Evolutionary conservation across 2,888 invertebrate genomes (phyloP), one percentile per base, ranked within the genome.

Genomic region (Colostygia pectinataria): DNA sequence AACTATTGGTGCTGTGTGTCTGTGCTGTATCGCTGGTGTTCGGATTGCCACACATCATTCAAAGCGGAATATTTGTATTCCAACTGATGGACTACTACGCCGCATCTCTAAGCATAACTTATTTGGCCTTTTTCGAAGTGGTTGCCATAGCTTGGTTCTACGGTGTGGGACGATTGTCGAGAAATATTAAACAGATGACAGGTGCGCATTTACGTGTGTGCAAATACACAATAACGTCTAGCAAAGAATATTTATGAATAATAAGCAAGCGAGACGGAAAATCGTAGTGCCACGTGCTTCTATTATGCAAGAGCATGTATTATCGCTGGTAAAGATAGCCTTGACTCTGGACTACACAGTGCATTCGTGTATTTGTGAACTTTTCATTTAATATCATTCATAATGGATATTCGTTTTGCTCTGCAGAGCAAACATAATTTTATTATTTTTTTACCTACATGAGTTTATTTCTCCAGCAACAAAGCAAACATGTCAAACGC

Each of bases 41-140:
- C 64, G 97, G 98, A 13, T 86, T 98, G 63, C 97, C 98, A 5
- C 96, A 97, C 87, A 93, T 98, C 37, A 94, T 96, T 65, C 95
- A 97, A 86, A 96, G 97, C 60, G 98, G 98, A 59, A 97, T 97
- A 80, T 98, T 95, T 76, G 94, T 95, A 74, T 97, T 98, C 78
- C 97, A 97, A 90, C 79, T 98, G 60, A 95, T 98, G 92, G 98
- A 98, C 77, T 96, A 96, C 74, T 98, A 97, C 77, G 96, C 97
- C n/a, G 97, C 97, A 10, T 96, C 96, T 32, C 94, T 97, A 65
- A 96, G 97, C 44, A 95, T 98, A 41, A 95, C 98, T 88, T 97
- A 97, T 75, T 91, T 98, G 59, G 97, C 98, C 24, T 97, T 98
- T 83, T 97, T 98, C 71, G 98, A 98, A 91, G 95, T 97, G 38